phyloP scores from a whole-genome alignment of 2,888 invertebrate species.

The Odontocerum albicorne region DNA sequence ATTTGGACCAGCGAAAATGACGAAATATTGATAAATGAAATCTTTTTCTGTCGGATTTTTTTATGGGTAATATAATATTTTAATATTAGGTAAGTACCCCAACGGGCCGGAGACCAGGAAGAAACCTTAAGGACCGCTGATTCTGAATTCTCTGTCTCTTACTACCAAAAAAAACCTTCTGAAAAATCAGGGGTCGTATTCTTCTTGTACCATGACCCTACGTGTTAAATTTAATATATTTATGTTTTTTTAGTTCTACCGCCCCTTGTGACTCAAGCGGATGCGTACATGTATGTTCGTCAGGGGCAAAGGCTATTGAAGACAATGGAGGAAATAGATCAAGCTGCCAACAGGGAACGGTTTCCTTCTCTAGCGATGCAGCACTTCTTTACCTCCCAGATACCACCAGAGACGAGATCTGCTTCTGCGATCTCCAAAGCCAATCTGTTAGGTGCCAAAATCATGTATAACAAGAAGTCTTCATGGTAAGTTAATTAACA shows the following conservation, averaged over 20 bases:
- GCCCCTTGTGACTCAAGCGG: conserved; percentile 21
- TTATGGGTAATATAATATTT: no score
- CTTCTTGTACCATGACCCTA: neutral
- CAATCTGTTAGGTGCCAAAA: conserved; percentile 49
- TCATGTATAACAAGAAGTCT: conserved; percentile 50
- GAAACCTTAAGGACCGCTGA: neutral
- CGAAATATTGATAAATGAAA: no score
- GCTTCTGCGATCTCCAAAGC: conserved; percentile 49
- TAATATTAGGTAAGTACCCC: no score
- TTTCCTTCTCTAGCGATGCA: conserved; percentile 46
- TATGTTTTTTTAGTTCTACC: conserved; percentile 5
- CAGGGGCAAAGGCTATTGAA: conserved; percentile 26
- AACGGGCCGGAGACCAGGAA: no score
- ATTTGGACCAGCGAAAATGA: no score
- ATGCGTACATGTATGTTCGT: conserved; percentile 21
- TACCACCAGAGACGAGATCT: conserved; percentile 46
- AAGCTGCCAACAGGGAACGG: neutral
- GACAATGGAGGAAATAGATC: conserved; percentile 7
- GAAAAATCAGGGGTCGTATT: neutral
- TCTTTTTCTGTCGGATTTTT: no score
- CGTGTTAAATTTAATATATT: neutral
- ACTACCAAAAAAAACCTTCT: no score
- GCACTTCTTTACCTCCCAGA: conserved; percentile 48
- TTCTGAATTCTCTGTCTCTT: no score
- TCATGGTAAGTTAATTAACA: conserved; percentile 46